These are phyloP conservation scores for Cotesia congregata DNA, from an alignment of 2,888 invertebrate genomes.

Conservation along the genomic window DNA sequence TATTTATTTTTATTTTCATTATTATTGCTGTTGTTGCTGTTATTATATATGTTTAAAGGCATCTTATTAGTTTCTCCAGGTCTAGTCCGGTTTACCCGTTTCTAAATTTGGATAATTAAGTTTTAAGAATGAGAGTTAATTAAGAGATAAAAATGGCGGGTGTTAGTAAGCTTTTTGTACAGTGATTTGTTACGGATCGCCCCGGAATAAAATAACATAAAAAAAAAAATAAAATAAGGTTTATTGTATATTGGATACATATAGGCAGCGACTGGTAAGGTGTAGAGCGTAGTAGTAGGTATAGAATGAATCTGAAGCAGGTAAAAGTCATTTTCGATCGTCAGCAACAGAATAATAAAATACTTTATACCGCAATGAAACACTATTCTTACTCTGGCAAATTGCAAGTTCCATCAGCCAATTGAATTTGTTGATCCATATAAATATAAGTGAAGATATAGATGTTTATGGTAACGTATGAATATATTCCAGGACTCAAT, in stretches of 20 bases:
- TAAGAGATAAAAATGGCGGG: constrained; percentile 40
- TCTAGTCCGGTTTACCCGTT: background rate
- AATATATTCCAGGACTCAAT: background rate
- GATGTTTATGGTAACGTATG: constrained; percentile 2
- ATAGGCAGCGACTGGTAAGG: background rate
- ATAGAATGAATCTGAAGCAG: constrained; percentile 14
- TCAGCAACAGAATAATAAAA: background rate
- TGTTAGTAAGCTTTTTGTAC: constrained; percentile 9
- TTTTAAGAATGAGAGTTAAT: constrained; percentile 32
- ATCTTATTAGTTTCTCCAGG: background rate
- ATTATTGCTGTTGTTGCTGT: constrained; percentile 2
- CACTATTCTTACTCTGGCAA: constrained; percentile 1
- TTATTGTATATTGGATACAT: background rate
- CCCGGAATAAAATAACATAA: background rate
- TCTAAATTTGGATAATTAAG: background rate
- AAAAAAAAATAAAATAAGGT: background rate
- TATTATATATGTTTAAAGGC: constrained; percentile 1
- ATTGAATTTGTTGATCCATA: background rate
- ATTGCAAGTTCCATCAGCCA: constrained; percentile 32
- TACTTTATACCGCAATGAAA: constrained; percentile 3
- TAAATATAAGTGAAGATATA: constrained; percentile 31
- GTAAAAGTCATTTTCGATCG: constrained; percentile 33
- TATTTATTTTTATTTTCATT: background rate
- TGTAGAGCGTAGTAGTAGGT: background rate
- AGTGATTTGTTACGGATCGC: constrained; percentile 36